These are phyloP conservation scores for Plestiodon gilberti DNA, from an alignment of 2,113 vertebrate species.

Conservation along the genomic window DNA sequence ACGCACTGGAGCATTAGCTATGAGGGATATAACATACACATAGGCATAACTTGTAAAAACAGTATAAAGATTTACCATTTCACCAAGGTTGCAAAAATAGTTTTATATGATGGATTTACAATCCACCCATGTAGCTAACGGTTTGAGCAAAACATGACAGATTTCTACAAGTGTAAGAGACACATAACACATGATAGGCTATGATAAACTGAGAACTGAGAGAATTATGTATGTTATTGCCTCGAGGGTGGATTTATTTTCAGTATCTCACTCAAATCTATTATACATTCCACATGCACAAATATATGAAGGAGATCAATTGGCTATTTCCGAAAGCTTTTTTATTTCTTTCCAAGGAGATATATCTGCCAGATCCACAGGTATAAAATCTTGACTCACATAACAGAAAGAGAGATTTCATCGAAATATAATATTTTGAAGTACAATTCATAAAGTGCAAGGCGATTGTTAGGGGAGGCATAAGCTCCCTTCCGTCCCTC, in stretches of 20 bases:
- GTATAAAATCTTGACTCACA: slow-evolving; percentile 15
- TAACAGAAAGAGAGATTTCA: slow-evolving; percentile 2
- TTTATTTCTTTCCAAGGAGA: slow-evolving; percentile 23
- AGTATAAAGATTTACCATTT: slow-evolving; percentile 15
- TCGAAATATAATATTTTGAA: slow-evolving; percentile 25
- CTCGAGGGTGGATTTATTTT: slow-evolving; percentile 39
- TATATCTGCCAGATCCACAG: slow-evolving; percentile 14
- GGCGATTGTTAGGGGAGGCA: neutral
- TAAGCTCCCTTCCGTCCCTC: neutral
- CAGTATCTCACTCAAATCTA: slow-evolving; percentile 27
- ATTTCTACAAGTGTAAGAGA: slow-evolving; percentile 48
- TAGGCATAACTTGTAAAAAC: neutral
- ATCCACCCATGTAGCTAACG: slow-evolving; percentile 42
- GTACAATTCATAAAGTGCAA: slow-evolving; percentile 13
- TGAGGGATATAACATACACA: neutral
- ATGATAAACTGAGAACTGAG: slow-evolving; percentile 36
- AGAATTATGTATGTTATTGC: slow-evolving; percentile 29
- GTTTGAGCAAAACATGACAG: slow-evolving; percentile 60
- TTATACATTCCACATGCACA: slow-evolving; percentile 28
- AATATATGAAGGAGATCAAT: slow-evolving; percentile 44
- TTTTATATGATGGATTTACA: slow-evolving; percentile 55
- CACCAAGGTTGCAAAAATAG: slow-evolving; percentile 2
- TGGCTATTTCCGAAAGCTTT: slow-evolving; percentile 37
- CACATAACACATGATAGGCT: slow-evolving; percentile 11
- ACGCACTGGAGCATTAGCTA: slow-evolving; percentile 12